Evolutionary conservation across 2,888 invertebrate species (phyloP), one percentile per base, ranked within the genome.

Genomic region (Oxystoma pomonae): DNA sequence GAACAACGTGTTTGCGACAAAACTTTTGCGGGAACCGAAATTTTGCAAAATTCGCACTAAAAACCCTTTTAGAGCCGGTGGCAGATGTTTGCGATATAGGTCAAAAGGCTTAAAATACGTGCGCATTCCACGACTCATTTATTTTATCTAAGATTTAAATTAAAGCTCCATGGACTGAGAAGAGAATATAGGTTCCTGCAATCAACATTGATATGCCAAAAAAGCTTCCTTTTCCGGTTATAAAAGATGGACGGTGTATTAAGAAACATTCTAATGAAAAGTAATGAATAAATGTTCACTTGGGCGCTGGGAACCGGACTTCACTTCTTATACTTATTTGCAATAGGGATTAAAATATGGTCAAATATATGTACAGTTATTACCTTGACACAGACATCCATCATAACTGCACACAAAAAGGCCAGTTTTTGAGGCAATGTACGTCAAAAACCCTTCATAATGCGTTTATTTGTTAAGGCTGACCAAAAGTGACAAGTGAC

Each of bases 341-440:
- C 75, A 70, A 73, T 74, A 72, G 74, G 72, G 75, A 75, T 76
- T 76, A 76, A 71, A 71, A 69, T 70, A 70, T 72, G 71, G 72
- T 69, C 72, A 72, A 69, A 73, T 72, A 70, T 71, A 71, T 74
- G 67, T 72, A 75, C 75, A 75, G 75, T 75, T 75, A 75, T 74
- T 73, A 72, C 73, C 68, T 75, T 74, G 75, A 76, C 74, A 76
- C 70, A 77, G 76, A 77, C 76, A 78, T 79, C 78, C 77, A 78
- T 79, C 79, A 78, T 79, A 78, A 70, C 69, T 68, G 65, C 59
- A 64, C 62, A 76, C 74, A 74, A 76, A 74, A 69, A 70, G 64
- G 68, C 66, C 71, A 76, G 76, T 76, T 75, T 75, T 72, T 74
- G 68, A 70, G 75, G 70, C 72, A 75, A 72, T 76, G 75, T 72